Evolutionary conservation across 2,888 invertebrate genomes (phyloP), one percentile per base, ranked within the genome.

Genomic region (Nudaria mundana): DNA sequence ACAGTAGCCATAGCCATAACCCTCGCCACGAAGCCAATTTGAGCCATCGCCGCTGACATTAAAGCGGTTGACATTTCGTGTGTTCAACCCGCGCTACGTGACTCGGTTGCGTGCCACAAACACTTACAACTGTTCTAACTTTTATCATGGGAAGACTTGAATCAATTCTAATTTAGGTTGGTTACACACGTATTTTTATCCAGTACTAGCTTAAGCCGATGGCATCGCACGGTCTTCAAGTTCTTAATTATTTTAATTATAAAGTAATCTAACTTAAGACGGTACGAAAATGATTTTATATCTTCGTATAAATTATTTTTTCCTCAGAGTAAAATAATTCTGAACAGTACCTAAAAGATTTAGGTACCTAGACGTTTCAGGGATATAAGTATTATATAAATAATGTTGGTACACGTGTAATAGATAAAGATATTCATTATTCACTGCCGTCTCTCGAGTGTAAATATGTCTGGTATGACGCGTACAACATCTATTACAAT

Each of bases 21-120:
- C 41, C 25, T 44, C 47, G 31, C 33, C 40, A 43, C 46, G 46
- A 43, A 54, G 44, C 47, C 13, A 14, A 34, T 48, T 44, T 59
- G 51, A 63, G 50, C 55, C 55, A 56, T 48, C 45, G 42, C 60
- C 55, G 53, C 51, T 66, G 65, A 52, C 68, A 67, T 67, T 66
- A 63, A 30, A 57, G 51, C 36, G 52, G 41, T 55, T 68, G 68
- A 66, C 71, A 74, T 74, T 73, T 74, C 72, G 64, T 74, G 74
- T 60, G 46, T 48, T 15, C 31, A 31, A 44, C 40, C 43, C 26
- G 28, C 37, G 31, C 55, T 51, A 31, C 48, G 44, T 47, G 38
- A 30, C 43, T 43, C 44, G 32, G 33, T 70, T 46, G 67, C 75
- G 72, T 74, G 69, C 66, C 58, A 44, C 37, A 53, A 58, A 53